A percentile compares a stretch with the other conserved stretches of the same genome.
Conservation (phyloP, 2,113 vertebrate species). For the Odontophorus gujanensis region DNA sequence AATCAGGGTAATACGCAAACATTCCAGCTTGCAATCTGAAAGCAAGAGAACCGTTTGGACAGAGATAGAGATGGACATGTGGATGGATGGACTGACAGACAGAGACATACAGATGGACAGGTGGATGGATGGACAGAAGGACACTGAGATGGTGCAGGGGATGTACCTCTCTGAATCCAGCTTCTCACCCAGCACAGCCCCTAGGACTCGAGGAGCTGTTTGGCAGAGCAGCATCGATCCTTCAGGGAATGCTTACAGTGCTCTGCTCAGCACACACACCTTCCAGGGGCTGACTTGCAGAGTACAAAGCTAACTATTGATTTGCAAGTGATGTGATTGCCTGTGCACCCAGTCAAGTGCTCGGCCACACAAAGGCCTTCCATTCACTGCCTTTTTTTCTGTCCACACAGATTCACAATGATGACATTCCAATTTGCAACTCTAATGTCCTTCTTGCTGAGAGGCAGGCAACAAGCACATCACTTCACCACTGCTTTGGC, state of each 20-base stretch:
- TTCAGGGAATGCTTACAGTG: background rate
- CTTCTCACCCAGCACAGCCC: background rate
- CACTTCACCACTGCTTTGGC: background rate
- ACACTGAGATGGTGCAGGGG: no score
- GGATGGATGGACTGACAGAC: no score
- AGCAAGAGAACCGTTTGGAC: background rate
- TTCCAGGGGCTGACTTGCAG: background rate
- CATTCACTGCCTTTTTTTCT: background rate
- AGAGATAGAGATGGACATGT: no score
- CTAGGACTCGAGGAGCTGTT: rapidly evolving
- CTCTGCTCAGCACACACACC: background rate
- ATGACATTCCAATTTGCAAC: constrained; percentile 47
- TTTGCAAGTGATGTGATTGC: constrained; percentile 35
- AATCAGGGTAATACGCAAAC: background rate
- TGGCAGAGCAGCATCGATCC: background rate
- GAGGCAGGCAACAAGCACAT: background rate
- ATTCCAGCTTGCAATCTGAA: background rate
- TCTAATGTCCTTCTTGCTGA: background rate
- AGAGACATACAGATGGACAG: no score
- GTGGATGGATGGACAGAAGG: no score
- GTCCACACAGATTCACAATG: constrained; percentile 9
- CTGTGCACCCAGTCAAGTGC: constrained; percentile 2
- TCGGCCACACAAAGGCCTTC: background rate
- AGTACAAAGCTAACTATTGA: constrained; percentile 28
- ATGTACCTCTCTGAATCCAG: background rate